Base-by-base conservation (phyloP, 2,888 invertebrate genomes). In the Orthonychiurus folsomi region DNA sequence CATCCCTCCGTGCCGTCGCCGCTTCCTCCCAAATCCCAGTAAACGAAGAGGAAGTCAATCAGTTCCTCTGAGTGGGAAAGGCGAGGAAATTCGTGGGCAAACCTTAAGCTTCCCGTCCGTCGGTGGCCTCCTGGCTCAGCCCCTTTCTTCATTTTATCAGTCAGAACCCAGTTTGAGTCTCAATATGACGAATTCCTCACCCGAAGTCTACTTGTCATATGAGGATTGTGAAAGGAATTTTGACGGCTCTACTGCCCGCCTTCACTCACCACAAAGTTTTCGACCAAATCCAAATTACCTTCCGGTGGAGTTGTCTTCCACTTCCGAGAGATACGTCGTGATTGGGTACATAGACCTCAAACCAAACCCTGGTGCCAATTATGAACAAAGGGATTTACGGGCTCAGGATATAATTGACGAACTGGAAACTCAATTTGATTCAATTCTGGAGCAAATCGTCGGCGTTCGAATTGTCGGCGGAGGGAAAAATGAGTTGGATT, bases 381-480 rank as follows among this genome's bases (percentile, higher is more conserved):
- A 72, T 37, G 68, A 66, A 37, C 60, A 54, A 18, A 27, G 57
- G 26, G 72, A 71, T 66, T 73, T 73, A 56, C 73, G 62, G 50
- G 75, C 75, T 21, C 75, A 75, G 67, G 77, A 78, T 61, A 75
- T 77, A 50, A 77, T 78, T 59, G 77, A 78, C 65, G 75, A 75
- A 37, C 63, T 77, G 37, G 75, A 76, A 59, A 72, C 69, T 15
- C 76, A 76, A 62, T 71, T 76, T 60, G 75, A 74, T 50, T 56
- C 71, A 18, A 73, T 74, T 15, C 66, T 77, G 28, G 71, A 74
- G 52, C 72, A 62, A n/a, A 73, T 77, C 56, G 69, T 70, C 5
- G 76, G 77, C 18, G 76, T 77, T 15, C 72, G 77, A 12, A 70
- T 69, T 24, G 23, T 58, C 5, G 37, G 59, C 18, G 5, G 12